Conservation (phyloP, 2,797 vertebrate genomes). For the Denticeps clupeoides region DNA sequence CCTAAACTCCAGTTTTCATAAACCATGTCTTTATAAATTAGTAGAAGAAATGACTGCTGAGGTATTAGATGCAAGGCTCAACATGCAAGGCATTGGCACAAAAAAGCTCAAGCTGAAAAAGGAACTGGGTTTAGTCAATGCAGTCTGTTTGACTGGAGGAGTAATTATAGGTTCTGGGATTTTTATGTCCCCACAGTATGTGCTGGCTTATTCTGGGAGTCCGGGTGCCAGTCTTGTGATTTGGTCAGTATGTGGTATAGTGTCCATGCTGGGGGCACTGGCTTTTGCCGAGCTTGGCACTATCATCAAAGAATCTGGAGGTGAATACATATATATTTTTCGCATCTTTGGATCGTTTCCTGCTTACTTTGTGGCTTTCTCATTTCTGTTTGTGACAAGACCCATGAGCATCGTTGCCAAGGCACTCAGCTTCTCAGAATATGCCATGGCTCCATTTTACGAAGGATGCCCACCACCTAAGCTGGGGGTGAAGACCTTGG, state of each 20-base stretch:
- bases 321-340: conserved; percentile 73
- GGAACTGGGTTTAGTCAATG: conserved; percentile 60
- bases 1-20: too few relatives aligned
- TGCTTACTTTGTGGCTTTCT: conserved; percentile 62
- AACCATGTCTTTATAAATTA: too few relatives aligned
- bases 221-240: conserved; percentile 68
- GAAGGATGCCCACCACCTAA: conserved; percentile 47
- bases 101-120: conserved; percentile 49
- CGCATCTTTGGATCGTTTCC: conserved; percentile 64
- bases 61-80: too few relatives aligned
- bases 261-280: conserved; percentile 57
- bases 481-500: conserved; percentile 42
- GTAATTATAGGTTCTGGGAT: too few relatives aligned
- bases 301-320: conserved; percentile 66
- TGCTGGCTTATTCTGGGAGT: conserved; percentile 59
- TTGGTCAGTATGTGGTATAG: conserved; percentile 61
- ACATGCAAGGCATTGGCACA: conserved; percentile 26
- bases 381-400: conserved; percentile 56
- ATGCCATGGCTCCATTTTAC: conserved; percentile 56
- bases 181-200: conserved; percentile 74
- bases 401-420: conserved; percentile 48
- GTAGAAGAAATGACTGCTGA: too few relatives aligned
- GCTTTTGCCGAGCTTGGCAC: conserved; percentile 69
- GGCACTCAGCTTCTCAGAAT: conserved; percentile 61
- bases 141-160: conserved; percentile 63